Conservation (phyloP, 30 jellyfish, hydroid and myxozoan species). For the Sanderia malayensis region DNA sequence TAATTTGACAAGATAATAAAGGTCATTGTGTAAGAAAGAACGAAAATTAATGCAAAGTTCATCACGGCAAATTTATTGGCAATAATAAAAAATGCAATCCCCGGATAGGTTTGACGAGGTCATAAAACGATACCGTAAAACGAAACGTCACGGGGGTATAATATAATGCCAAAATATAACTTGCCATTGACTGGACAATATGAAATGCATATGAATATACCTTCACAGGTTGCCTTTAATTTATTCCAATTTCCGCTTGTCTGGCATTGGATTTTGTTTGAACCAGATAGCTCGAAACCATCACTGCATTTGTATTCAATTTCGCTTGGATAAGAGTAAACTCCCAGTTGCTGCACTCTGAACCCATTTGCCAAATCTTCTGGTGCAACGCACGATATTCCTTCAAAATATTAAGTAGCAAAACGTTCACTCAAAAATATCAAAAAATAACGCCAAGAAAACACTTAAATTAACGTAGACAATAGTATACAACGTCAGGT, state of each 20-base stretch:
- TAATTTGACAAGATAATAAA: no score
- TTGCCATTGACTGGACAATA: background rate
- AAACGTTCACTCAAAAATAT: no score
- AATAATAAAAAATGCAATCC: background rate
- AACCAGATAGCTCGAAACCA: slow-evolving; percentile 32
- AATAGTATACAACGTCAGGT: no score
- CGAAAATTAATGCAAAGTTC: no score
- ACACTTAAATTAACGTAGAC: background rate
- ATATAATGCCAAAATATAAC: no score
- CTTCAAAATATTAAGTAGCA: background rate
- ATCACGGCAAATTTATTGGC: background rate
- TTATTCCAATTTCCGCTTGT: slow-evolving; percentile 41
- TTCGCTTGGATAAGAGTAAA: background rate
- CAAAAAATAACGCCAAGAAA: background rate
- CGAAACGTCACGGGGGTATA: background rate
- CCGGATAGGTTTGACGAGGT: background rate
- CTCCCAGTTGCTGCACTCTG: background rate
- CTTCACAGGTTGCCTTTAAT: background rate
- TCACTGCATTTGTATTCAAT: slow-evolving; percentile 13
- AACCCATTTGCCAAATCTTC: background rate
- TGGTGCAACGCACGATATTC: background rate
- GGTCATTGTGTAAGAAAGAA: no score
- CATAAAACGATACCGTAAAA: background rate
- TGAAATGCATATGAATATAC: background rate
- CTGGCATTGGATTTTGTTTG: slow-evolving; percentile 23